phyloP scores from a whole-genome alignment of 2,888 invertebrate genomes.

The Xanthorhoe designata region DNA sequence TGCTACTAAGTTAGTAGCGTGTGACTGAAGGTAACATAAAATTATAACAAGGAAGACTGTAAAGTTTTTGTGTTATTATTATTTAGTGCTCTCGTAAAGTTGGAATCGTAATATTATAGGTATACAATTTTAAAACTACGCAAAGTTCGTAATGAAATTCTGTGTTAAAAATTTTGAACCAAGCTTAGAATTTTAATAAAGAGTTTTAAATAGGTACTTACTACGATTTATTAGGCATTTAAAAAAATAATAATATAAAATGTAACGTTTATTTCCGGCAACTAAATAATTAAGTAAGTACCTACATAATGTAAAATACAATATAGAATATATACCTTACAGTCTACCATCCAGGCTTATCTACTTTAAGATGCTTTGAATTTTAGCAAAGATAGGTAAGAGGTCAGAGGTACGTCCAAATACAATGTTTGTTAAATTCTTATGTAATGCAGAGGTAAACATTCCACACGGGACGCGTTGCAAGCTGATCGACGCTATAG shows the following conservation, averaged over 20 bases:
- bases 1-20: neutral
- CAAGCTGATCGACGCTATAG: neutral
- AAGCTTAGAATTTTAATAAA: neutral
- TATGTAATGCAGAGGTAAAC: too few relatives aligned
- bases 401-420: too few relatives aligned
- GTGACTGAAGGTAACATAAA: neutral
- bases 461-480: too few relatives aligned
- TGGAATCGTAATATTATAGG: neutral
- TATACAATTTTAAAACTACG: neutral
- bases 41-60: conserved; percentile 2
- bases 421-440: too few relatives aligned
- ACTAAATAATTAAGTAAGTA: too few relatives aligned
- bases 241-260: too few relatives aligned
- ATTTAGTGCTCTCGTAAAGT: conserved; percentile 44
- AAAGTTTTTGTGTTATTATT: conserved; percentile 66
- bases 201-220: neutral
- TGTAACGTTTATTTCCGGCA: too few relatives aligned
- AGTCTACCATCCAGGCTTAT: too few relatives aligned
- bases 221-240: neutral
- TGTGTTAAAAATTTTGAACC: neutral
- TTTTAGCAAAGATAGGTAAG: too few relatives aligned
- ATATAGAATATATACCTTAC: too few relatives aligned
- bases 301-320: too few relatives aligned
- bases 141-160: neutral
- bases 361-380: too few relatives aligned